Evolutionary conservation across 92 coral and sea anemone genomes (phyloP), one percentile per base, ranked within the genome.

Genomic region (Parazoanthus swiftii): DNA sequence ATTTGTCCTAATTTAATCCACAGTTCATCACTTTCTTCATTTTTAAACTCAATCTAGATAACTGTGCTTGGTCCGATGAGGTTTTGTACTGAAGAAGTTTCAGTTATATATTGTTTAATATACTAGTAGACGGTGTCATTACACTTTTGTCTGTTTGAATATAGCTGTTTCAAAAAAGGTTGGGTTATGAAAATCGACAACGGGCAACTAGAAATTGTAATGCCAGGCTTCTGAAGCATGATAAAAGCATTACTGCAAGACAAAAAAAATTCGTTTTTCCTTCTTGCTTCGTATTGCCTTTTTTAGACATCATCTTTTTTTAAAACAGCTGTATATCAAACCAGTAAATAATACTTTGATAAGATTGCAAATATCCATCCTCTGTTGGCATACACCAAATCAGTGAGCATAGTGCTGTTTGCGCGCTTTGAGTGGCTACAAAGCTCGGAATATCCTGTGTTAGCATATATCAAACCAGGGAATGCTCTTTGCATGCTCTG

Each of bases 1-100:
- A 9, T 76, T 37, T 44, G 46, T 76, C 50, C 51, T 76, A 37
- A 76, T 76, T 76, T 18, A 39, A 76, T 37, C 80, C 80, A 76
- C 80, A 76, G 35, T 37, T 16, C 43, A 39, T 42, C 70, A 63
- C 25, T 20, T 63, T 63, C 70, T 21, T 37, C 80, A 76, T 75
- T 75, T 74, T 5, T 36, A 16, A 42, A 16, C 46, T 37, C 18
- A 15, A 5, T 76, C 29, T 37, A n/a, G n/a, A n/a, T n/a, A 21
- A 14, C 0, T 76, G 11, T 76, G 46, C 51, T 63, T 63, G 70
- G 70, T 23, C 80, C 9, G 13, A 18, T 21, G 54, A 39, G 46
- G 46, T 76, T 21, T 76, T 39, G 11, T 37, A 36, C 42, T 36
- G 79, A 8, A 74, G 8, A 18, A 76, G 3, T 42, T 18, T 63